These are phyloP conservation scores for Sarcophaga carnaria DNA, from an alignment of 2,888 invertebrate genomes.

Conservation along the genomic window DNA sequence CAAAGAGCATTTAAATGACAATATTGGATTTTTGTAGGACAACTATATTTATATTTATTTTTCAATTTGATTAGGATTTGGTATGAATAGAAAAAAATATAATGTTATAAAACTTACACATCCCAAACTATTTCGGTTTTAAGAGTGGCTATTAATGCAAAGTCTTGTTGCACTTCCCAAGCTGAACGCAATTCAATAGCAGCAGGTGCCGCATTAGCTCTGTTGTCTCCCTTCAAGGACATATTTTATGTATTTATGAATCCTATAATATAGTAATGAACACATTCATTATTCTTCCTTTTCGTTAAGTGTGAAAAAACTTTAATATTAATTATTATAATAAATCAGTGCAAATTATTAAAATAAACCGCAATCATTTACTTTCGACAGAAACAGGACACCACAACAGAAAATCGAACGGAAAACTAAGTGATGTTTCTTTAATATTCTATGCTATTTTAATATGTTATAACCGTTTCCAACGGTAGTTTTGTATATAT, in stretches of 20 bases:
- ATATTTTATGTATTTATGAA: background rate
- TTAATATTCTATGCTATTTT: background rate
- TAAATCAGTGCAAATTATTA: slow-evolving; percentile 48
- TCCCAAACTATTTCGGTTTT: slow-evolving; percentile 77
- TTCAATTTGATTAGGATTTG: too few species aligned
- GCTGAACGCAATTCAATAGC: slow-evolving; percentile 71
- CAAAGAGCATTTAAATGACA: too few species aligned
- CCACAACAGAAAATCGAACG: background rate
- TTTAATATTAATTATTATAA: slow-evolving; percentile 52
- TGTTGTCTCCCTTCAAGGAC: background rate
- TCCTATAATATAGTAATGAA: too few species aligned
- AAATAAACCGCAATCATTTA: background rate
- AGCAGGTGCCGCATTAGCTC: background rate
- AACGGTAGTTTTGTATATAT: slow-evolving; percentile 24
- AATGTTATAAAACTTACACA: slow-evolving; percentile 71
- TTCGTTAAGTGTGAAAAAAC: slow-evolving; percentile 19
- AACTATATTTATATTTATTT: too few species aligned
- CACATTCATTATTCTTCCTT: background rate
- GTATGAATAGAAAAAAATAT: background rate
- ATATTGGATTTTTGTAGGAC: too few species aligned
- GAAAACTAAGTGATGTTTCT: too few species aligned
- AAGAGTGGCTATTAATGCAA: slow-evolving; percentile 74
- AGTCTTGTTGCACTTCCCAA: slow-evolving; percentile 76
- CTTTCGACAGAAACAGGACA: slow-evolving; percentile 21
- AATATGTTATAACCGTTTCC: slow-evolving; percentile 27